Conservation (phyloP, 2,797 vertebrate genomes). For the Dallia pectoralis region DNA sequence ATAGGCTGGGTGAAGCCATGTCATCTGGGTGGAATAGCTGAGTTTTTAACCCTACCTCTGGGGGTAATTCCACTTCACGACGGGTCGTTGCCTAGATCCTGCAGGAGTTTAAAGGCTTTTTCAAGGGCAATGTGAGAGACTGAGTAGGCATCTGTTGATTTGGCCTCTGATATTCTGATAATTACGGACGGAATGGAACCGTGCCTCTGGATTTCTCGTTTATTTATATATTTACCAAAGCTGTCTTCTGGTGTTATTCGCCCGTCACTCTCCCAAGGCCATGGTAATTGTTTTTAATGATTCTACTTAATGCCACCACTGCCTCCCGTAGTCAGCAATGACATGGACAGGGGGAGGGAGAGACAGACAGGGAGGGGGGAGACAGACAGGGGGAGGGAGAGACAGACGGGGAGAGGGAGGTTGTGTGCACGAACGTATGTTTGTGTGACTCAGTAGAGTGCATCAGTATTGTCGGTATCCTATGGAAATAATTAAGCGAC, state of each 20-base stretch:
- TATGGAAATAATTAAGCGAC: slow-evolving; percentile 35
- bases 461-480: slow-evolving; percentile 47
- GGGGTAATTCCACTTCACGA: slow-evolving; percentile 52
- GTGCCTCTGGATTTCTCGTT: neutral
- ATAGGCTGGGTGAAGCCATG: slow-evolving; percentile 29
- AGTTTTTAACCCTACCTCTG: no score
- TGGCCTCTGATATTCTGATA: slow-evolving; percentile 6
- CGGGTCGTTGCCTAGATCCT: slow-evolving; percentile 18
- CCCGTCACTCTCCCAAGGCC: slow-evolving; percentile 13
- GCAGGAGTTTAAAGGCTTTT: neutral
- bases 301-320: slow-evolving; percentile 7
- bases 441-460: neutral
- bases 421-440: neutral
- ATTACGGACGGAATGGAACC: neutral
- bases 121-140: neutral
- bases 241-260: slow-evolving; percentile 12
- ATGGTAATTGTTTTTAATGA: slow-evolving; percentile 25
- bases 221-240: slow-evolving; percentile 10
- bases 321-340: neutral
- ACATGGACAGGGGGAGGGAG: neutral
- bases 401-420: neutral
- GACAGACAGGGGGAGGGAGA: neutral
- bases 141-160: slow-evolving; percentile 21
- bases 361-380: neutral
- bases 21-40: slow-evolving; percentile 35